Evolutionary conservation across 2,113 vertebrate species (phyloP).

Genomic region (Melozone crissalis): DNA sequence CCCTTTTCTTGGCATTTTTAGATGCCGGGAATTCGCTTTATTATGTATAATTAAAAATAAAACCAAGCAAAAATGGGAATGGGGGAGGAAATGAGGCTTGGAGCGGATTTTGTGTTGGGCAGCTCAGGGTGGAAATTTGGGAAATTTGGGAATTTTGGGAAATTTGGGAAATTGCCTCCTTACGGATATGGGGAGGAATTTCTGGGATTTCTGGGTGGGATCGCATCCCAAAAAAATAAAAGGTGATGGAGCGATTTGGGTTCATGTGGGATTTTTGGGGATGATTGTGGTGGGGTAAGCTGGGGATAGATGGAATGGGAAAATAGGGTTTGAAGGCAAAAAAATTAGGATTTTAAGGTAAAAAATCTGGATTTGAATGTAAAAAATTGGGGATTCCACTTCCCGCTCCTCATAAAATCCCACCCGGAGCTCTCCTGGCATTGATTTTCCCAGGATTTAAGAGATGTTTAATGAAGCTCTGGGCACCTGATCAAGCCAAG

Average conservation of each 20-base stretch:
- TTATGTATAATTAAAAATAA: background rate
- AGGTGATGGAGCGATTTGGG: accelerated
- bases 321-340: background rate
- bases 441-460: slow-evolving; percentile 3
- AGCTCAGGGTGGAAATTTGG: background rate
- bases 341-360: background rate
- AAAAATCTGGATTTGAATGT: background rate
- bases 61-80: too few species aligned
- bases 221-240: accelerated
- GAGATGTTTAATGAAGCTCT: slow-evolving; percentile 53
- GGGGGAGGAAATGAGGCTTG: background rate
- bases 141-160: background rate
- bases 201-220: background rate
- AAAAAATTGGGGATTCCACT: slow-evolving; percentile 29
- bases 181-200: accelerated
- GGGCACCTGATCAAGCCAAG: slow-evolving; percentile 8
- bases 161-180: background rate
- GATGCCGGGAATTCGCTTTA: background rate
- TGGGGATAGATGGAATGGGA: background rate
- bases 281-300: background rate
- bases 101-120: background rate
- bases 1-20: background rate
- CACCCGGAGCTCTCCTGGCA: background rate
- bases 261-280: too few species aligned
- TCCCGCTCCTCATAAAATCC: background rate